Evolutionary conservation across 2,797 vertebrate genomes (phyloP).

Genomic region (Melanotaenia boesemani): DNA sequence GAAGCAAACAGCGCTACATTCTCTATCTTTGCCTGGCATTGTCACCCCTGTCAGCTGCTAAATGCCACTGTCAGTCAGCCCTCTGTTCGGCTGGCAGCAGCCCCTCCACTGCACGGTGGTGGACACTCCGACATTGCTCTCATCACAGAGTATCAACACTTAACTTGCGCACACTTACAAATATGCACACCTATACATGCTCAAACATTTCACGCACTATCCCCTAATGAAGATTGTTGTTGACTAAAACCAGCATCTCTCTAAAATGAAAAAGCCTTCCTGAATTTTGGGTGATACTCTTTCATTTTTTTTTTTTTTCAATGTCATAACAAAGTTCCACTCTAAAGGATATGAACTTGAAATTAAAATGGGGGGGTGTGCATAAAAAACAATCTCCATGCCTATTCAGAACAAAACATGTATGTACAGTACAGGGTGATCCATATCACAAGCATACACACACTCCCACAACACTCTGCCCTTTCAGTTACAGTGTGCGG

Average conservation of each 20-base stretch:
- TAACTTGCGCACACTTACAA: conserved; percentile 39
- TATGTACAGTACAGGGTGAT: background rate
- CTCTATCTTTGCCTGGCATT: conserved; percentile 76
- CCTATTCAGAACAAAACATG: background rate
- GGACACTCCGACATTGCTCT: conserved; percentile 37
- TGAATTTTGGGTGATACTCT: background rate
- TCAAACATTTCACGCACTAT: background rate
- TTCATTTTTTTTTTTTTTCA: too few relatives aligned
- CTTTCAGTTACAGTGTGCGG: conserved; percentile 4
- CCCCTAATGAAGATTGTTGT: background rate
- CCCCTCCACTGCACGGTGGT: conserved; percentile 24
- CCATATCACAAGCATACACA: conserved; percentile 11
- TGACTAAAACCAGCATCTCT: background rate
- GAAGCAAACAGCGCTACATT: conserved; percentile 65
- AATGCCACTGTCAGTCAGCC: conserved; percentile 78
- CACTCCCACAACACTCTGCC: background rate
- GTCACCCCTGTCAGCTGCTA: conserved; percentile 71
- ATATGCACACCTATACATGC: background rate
- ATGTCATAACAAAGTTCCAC: background rate
- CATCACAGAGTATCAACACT: conserved; percentile 43
- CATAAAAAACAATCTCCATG: background rate
- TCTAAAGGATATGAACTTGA: background rate
- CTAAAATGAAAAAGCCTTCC: background rate
- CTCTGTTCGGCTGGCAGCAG: conserved; percentile 60
- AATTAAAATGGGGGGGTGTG: background rate